phyloP scores from a whole-genome alignment of 2,113 vertebrate genomes.

The Amazona guildingii region DNA sequence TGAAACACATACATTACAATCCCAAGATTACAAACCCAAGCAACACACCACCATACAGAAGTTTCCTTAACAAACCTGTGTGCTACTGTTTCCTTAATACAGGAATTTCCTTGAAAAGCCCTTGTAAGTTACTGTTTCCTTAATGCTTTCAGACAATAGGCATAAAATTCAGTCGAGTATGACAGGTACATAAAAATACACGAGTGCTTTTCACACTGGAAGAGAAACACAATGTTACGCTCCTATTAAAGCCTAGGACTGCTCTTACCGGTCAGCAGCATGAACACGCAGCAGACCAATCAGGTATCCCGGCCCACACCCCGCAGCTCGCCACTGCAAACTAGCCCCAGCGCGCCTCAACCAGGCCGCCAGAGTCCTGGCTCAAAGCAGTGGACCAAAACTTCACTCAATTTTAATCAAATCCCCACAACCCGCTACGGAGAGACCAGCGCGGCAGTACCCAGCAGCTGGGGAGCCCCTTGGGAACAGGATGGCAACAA shows the following conservation, averaged over 20 bases:
- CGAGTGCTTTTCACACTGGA: fast-evolving
- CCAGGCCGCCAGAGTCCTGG: fast-evolving
- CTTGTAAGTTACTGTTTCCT: fast-evolving
- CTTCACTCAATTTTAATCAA: neutral
- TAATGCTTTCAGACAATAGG: fast-evolving
- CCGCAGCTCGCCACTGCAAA: fast-evolving
- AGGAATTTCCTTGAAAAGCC: fast-evolving
- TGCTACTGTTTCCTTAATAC: fast-evolving
- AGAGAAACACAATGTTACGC: fast-evolving
- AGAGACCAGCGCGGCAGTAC: fast-evolving
- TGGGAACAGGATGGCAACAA: slow-evolving; percentile 3
- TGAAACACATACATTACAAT: fast-evolving
- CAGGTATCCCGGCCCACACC: fast-evolving
- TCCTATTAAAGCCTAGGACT: fast-evolving
- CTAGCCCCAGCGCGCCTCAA: fast-evolving
- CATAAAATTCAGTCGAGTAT: neutral
- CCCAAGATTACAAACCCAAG: fast-evolving
- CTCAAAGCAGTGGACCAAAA: fast-evolving
- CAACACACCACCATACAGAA: fast-evolving
- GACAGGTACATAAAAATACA: fast-evolving
- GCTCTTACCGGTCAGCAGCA: fast-evolving
- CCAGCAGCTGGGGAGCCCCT: fast-evolving
- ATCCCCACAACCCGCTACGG: fast-evolving
- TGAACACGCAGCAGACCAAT: fast-evolving
- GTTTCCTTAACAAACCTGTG: fast-evolving